A percentile compares a stretch with the other conserved stretches of the same genome.
Conservation (phyloP, 2,888 invertebrate genomes). For the Dromius quadrimaculatus region DNA sequence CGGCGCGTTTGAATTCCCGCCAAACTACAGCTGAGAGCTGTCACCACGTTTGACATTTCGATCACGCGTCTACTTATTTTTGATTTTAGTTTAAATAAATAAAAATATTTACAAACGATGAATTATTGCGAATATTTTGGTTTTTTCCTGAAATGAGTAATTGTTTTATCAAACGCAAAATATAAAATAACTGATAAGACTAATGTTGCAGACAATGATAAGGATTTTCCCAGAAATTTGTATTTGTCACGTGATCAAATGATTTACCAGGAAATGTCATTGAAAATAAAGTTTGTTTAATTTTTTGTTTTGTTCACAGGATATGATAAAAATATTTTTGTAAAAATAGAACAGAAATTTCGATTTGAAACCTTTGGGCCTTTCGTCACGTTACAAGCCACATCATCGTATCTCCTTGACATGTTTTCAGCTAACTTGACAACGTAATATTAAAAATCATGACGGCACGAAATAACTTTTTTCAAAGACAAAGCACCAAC, state of each 20-base stretch:
- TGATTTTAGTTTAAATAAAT: too few species aligned
- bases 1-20: background rate
- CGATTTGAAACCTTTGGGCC: too few species aligned
- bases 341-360: too few species aligned
- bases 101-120: too few species aligned
- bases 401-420: conserved; percentile 5
- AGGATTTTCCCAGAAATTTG: background rate
- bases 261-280: too few species aligned
- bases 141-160: conserved; percentile 20
- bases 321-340: too few species aligned
- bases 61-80: too few species aligned
- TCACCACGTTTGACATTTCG: too few species aligned
- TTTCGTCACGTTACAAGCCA: too few species aligned
- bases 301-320: too few species aligned
- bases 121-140: too few species aligned
- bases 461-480: background rate
- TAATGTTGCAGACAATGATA: background rate
- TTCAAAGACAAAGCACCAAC: background rate
- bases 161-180: background rate
- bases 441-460: conserved; percentile 17
- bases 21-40: background rate
- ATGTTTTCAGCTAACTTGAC: conserved; percentile 4
- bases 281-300: too few species aligned
- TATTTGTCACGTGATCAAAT: background rate
- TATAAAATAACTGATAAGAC: background rate